phyloP scores from a whole-genome alignment of 2,797 vertebrate genomes.

The Malacoctenus gilli region DNA sequence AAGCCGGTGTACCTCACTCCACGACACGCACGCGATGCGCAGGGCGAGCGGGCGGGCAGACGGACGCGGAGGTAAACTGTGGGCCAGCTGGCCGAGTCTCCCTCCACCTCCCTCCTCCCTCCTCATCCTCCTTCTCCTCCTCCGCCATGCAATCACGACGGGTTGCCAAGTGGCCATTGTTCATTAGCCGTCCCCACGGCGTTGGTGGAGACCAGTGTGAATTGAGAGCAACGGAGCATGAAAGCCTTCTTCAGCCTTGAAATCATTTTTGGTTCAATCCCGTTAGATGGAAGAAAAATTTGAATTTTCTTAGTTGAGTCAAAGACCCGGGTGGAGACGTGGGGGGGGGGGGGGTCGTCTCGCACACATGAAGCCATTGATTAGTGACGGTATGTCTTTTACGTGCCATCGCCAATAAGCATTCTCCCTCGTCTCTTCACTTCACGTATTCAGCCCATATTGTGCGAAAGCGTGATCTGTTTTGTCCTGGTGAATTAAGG shows the following conservation, averaged over 20 bases:
- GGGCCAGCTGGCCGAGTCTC: constrained; percentile 67
- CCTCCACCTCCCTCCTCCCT: too few species aligned
- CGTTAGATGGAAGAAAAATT: constrained; percentile 31
- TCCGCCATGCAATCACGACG: constrained; percentile 50
- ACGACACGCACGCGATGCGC: constrained; percentile 33
- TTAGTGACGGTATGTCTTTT: constrained; percentile 11
- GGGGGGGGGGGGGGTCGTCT: constrained; percentile 38
- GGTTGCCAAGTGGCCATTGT: constrained; percentile 69
- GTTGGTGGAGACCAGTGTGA: constrained; percentile 48
- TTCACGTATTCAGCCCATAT: too few species aligned
- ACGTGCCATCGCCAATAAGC: too few species aligned
- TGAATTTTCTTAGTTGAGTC: constrained; percentile 38
- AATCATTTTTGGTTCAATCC: constrained; percentile 37
- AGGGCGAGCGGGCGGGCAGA: constrained; percentile 36
- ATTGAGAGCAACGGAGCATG: constrained; percentile 47
- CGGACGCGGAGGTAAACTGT: constrained; percentile 32
- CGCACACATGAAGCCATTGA: constrained; percentile 58
- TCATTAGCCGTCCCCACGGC: constrained; percentile 74
- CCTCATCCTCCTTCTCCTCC: too few species aligned
- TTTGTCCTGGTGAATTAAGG: too few species aligned
- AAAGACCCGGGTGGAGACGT: constrained; percentile 32
- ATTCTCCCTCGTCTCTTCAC: too few species aligned
- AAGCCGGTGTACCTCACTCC: constrained; percentile 11
- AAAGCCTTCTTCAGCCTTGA: constrained; percentile 42
- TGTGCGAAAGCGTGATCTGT: too few species aligned